Base-by-base conservation (phyloP, 2,888 invertebrate species). In the Autographa gamma region DNA sequence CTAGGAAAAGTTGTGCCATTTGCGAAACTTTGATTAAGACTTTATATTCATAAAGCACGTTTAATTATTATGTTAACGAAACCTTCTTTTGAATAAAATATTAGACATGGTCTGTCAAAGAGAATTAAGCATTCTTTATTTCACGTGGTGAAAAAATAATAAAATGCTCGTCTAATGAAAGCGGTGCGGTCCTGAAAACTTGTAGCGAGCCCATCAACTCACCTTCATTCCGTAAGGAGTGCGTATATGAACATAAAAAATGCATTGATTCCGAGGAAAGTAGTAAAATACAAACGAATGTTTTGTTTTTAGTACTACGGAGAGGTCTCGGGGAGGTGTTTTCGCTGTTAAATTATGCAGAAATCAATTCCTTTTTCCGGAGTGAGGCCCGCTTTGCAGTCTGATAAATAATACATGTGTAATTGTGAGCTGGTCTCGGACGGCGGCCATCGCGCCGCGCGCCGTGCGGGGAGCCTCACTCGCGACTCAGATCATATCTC, bases 1-100 rank as follows among this genome's bases (percentile, higher is more conserved):
- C 89, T 91, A 91, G 87, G 89, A 93, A 93, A 93, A 95, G 92
- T 95, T 94, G 86, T 83, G 88, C 88, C 93, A 92, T 94, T 94
- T 93, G 90, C 89, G 87, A 89, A 91, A 93, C 92, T 94, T 93
- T 91, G 91, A 91, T 90, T 90, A 92, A 90, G 90, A 93, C 87
- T 95, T 95, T 92, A 90, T 94, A 95, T 95, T 95, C 95, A 95
- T 93, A 93, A 94, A 93, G 91, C 91, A 93, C 91, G 90, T 95
- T 94, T 95, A 95, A 95, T 95, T 95, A 95, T 93, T 93, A 95
- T 95, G 95, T 93, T 93, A 95, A 95, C 93, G 94, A 94, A 93
- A 91, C 91, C 92, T 91, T 89, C 93, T 91, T 93, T 91, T 95
- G 95, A 95, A 95, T 95, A 95, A 94, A 93, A 94, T 94, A 94